Conservation (phyloP, 2,888 invertebrate genomes). For the Litoditis marina region DNA sequence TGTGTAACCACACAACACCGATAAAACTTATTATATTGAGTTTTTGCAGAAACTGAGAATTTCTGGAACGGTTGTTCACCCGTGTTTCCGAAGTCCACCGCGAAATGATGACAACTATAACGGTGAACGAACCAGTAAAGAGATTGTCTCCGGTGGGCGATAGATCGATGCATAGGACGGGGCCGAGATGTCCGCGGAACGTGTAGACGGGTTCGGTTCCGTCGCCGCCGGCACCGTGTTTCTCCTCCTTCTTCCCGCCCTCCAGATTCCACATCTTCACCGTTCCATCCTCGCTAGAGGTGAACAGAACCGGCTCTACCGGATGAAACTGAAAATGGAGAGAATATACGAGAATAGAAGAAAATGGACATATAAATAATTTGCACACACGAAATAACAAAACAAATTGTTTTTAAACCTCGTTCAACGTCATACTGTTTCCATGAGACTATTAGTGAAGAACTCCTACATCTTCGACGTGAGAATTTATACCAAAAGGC, state of each 20-base stretch:
- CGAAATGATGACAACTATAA: not conserved
- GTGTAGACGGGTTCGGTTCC: conserved; percentile 99
- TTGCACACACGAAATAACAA: too few species aligned
- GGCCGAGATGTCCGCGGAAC: conserved; percentile 86
- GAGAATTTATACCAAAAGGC: too few species aligned
- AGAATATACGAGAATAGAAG: too few species aligned
- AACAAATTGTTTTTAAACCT: too few species aligned
- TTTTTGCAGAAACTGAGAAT: too few species aligned
- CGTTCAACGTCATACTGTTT: too few species aligned
- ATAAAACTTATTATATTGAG: too few species aligned
- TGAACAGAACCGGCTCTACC: conserved; percentile 73
- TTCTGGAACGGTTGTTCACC: too few species aligned
- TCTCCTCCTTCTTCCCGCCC: conserved; percentile 83
- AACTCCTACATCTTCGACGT: too few species aligned
- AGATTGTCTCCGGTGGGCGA: conserved; percentile 87
- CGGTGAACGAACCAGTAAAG: conserved; percentile 74
- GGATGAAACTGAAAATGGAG: conserved; percentile 52
- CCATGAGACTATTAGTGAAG: too few species aligned
- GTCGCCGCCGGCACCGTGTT: conserved; percentile 63
- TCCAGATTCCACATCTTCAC: conserved; percentile 98
- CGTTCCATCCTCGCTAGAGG: conserved; percentile 95
- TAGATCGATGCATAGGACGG: conserved; percentile 90
- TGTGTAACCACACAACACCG: too few species aligned
- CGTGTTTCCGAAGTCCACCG: not conserved
- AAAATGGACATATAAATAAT: too few species aligned